Evolutionary conservation across 1,140 invertebrate species (phyloP).

Genomic region (Apolygus lucorum): DNA sequence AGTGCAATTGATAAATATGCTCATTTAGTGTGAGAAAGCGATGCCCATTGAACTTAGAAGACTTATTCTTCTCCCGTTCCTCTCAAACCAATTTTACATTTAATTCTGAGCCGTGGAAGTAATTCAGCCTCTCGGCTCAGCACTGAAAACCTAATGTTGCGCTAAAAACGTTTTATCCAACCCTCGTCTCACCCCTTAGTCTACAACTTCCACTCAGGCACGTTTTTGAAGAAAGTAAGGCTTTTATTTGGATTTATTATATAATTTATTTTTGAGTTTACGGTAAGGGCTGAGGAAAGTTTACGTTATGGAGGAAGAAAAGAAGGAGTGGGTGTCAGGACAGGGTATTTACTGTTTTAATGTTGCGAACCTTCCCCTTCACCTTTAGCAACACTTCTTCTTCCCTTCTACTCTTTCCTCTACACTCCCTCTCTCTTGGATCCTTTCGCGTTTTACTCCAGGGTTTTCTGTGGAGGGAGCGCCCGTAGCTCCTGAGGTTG

Average conservation of each 20-base stretch:
- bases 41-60: too few relatives aligned
- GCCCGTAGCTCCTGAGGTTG: neutral
- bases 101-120: too few relatives aligned
- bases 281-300: constrained; percentile 1
- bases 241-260: constrained; percentile 15
- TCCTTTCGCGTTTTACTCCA: neutral
- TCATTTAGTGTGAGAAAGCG: too few relatives aligned
- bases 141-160: too few relatives aligned
- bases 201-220: neutral
- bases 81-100: too few relatives aligned
- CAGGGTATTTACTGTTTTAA: constrained; percentile 13
- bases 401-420: neutral
- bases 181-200: neutral
- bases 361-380: neutral
- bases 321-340: constrained; percentile 16
- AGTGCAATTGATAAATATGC: too few relatives aligned
- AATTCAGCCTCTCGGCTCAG: too few relatives aligned
- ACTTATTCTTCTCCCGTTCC: too few relatives aligned
- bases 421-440: neutral
- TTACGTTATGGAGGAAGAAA: constrained; percentile 11
- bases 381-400: neutral
- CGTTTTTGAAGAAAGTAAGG: neutral
- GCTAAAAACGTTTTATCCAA: neutral
- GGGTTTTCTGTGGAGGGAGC: neutral
- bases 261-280: constrained; percentile 14